phyloP scores from a whole-genome alignment of 2,797 vertebrate genomes.

The Esox lucius region DNA sequence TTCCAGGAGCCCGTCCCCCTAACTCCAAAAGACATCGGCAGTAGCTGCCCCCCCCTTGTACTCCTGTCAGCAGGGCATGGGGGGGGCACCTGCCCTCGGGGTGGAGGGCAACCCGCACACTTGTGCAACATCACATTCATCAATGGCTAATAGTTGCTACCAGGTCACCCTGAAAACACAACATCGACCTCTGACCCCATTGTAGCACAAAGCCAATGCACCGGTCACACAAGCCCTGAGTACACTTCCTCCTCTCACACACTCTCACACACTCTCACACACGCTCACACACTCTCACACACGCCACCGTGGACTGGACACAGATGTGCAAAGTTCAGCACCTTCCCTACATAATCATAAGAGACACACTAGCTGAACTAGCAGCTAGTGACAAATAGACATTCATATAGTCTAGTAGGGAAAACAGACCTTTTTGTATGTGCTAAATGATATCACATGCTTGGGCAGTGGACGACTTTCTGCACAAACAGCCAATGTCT shows the following conservation, averaged over 20 bases:
- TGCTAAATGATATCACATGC: constrained; percentile 63
- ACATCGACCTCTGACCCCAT: constrained; percentile 81
- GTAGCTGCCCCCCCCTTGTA: constrained; percentile 84
- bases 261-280: constrained; percentile 3
- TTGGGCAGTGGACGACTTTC: constrained; percentile 42
- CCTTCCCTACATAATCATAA: constrained; percentile 2
- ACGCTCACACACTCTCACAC: constrained; percentile 1
- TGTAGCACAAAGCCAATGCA: constrained; percentile 65
- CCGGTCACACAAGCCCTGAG: constrained; percentile 66
- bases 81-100: constrained; percentile 75
- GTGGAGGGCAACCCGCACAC: constrained; percentile 78
- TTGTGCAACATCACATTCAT: constrained; percentile 84
- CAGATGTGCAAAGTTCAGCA: constrained; percentile 1
- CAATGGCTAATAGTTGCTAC: constrained; percentile 85
- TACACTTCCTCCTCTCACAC: constrained; percentile 17
- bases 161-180: constrained; percentile 86
- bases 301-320: neutral
- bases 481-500: constrained; percentile 42
- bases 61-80: constrained; percentile 75
- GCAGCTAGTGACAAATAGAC: neutral
- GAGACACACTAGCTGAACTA: neutral
- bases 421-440: neutral
- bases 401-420: constrained; percentile 22
- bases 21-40: constrained; percentile 78
- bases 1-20: constrained; percentile 54